phyloP scores from a whole-genome alignment of 1,140 invertebrate genomes.

The Drosophila kohkoa region DNA sequence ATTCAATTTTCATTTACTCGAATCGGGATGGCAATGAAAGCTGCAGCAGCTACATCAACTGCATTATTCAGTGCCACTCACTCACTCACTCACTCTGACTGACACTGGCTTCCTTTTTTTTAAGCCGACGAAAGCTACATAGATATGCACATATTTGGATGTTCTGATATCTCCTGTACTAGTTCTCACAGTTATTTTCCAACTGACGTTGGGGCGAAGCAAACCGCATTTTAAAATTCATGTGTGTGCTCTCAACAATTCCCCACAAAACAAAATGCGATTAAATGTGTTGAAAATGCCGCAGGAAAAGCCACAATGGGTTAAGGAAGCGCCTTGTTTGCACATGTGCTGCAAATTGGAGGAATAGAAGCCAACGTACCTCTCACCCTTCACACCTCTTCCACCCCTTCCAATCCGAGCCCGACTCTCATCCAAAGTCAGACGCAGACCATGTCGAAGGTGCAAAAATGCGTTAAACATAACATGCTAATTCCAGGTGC shows the following conservation, averaged over 20 bases:
- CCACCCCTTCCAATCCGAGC: background rate
- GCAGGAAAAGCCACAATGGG: constrained; percentile 68
- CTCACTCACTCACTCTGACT: constrained; percentile 42
- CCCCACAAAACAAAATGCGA: constrained; percentile 74
- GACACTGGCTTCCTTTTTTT: constrained; percentile 25
- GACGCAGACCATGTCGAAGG: constrained; percentile 57
- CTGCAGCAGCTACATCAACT: constrained; percentile 33
- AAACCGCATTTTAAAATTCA: constrained; percentile 78
- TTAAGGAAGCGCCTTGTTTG: constrained; percentile 72
- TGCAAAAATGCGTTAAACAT: constrained; percentile 82
- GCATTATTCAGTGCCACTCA: constrained; percentile 77
- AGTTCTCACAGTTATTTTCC: constrained; percentile 7
- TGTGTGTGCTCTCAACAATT: constrained; percentile 67
- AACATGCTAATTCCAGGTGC: constrained; percentile 77
- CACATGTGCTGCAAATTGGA: constrained; percentile 59
- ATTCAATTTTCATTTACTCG: constrained; percentile 64
- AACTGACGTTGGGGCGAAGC: constrained; percentile 3
- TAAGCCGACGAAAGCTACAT: constrained; percentile 17
- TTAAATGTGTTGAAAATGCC: constrained; percentile 80
- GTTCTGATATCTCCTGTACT: constrained; percentile 1
- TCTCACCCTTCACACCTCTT: no score
- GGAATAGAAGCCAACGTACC: background rate
- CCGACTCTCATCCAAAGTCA: constrained; percentile 23
- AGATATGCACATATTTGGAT: background rate
- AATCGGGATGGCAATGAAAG: constrained; percentile 16